phyloP scores from a whole-genome alignment of 2,888 invertebrate genomes.

The Apodemia duryi region DNA sequence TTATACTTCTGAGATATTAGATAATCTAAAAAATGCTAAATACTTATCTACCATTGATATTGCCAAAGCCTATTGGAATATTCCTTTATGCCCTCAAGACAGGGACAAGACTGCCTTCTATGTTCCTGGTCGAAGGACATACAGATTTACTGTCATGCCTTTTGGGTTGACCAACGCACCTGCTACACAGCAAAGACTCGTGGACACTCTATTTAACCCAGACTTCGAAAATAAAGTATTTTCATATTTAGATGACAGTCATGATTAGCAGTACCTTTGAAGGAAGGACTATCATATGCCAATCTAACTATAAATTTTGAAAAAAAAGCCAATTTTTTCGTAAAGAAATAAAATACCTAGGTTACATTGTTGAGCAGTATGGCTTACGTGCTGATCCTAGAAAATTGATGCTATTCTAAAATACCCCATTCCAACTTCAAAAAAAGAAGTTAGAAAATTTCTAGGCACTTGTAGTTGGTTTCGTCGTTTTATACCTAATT shows the following conservation, averaged over 20 bases:
- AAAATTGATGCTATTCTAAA: slow-evolving; percentile 26
- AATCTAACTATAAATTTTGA: slow-evolving; percentile 33
- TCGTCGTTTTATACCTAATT: slow-evolving; percentile 1
- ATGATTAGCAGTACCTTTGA: slow-evolving; percentile 29
- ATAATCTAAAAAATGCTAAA: neutral
- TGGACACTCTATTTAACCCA: slow-evolving; percentile 18
- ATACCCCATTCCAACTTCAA: neutral
- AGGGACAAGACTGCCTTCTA: neutral
- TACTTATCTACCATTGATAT: neutral
- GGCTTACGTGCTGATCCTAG: slow-evolving; percentile 36
- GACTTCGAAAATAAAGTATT: slow-evolving; percentile 33
- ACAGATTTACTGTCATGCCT: slow-evolving; percentile 8
- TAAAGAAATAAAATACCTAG: slow-evolving; percentile 29
- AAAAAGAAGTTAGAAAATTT: neutral
- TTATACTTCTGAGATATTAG: neutral
- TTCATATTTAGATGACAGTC: slow-evolving; percentile 33
- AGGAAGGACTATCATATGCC: slow-evolving; percentile 25
- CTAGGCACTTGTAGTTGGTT: neutral
- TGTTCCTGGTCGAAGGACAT: neutral
- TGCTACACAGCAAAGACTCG: slow-evolving; percentile 8
- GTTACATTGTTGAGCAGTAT: slow-evolving; percentile 35
- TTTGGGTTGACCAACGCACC: slow-evolving; percentile 14
- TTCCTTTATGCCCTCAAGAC: neutral
- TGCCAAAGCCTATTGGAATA: neutral
- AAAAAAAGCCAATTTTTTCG: slow-evolving; percentile 33